Percentiles rank a stretch among this genome's conserved stretches.
These are phyloP conservation scores for Calameuta pallipes DNA, from an alignment of 2,888 invertebrate genomes.

Conservation along the genomic window DNA sequence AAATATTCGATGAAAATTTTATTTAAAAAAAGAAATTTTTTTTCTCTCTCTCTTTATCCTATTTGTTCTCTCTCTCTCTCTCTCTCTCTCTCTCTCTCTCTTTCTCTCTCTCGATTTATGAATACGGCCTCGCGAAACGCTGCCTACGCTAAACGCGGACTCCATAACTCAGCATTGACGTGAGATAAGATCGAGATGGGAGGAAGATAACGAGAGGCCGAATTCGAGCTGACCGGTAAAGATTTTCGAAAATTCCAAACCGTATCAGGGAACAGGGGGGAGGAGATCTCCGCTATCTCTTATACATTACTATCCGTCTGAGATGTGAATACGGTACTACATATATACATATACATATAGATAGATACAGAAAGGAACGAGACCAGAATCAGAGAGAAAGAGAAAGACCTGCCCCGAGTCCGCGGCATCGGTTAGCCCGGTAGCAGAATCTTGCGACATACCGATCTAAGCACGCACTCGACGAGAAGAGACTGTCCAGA, in stretches of 20 bases:
- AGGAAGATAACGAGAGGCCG: neutral
- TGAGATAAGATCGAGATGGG: neutral
- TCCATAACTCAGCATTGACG: conserved; percentile 5
- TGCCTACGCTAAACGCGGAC: neutral
- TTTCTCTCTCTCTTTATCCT: no score
- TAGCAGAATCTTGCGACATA: neutral
- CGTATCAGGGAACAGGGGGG: neutral
- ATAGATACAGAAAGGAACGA: neutral
- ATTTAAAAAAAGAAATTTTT: no score
- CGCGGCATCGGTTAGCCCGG: neutral
- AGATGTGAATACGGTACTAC: neutral
- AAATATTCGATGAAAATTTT: no score
- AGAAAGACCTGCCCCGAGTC: neutral
- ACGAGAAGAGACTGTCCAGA: neutral
- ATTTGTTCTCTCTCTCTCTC: no score
- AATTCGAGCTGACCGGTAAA: neutral
- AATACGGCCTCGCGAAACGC: conserved; percentile 4
- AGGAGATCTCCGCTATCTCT: neutral
- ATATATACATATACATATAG: neutral
- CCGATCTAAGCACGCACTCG: neutral
- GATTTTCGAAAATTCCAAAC: neutral
- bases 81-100: conserved; percentile 21
- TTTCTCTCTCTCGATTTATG: neutral
- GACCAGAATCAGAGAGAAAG: neutral
- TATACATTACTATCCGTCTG: neutral